phyloP scores from a whole-genome alignment of 2,113 vertebrate species.

The Phalacrocorax brasilianus region DNA sequence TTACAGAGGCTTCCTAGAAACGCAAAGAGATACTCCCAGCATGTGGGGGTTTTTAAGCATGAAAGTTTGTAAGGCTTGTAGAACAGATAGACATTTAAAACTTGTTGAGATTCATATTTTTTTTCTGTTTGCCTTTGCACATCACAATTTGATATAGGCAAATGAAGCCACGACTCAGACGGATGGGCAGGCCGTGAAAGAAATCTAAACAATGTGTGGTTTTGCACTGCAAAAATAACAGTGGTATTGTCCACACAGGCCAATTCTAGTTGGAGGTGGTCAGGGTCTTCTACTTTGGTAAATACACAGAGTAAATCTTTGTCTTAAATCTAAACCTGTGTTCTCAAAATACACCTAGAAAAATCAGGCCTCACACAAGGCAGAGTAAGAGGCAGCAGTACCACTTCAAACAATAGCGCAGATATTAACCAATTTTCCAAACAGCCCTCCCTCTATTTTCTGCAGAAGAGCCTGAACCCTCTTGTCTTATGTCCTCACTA shows the following conservation, averaged over 20 bases:
- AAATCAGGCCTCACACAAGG: background rate
- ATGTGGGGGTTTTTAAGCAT: background rate
- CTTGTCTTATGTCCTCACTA: background rate
- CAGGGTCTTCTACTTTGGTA: background rate
- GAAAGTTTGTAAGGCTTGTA: background rate
- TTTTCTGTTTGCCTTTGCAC: background rate
- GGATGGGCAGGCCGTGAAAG: background rate
- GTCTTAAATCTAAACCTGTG: background rate
- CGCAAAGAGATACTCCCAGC: background rate
- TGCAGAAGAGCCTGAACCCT: background rate
- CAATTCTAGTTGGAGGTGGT: background rate
- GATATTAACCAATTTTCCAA: background rate
- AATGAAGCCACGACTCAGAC: background rate
- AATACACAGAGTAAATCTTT: background rate
- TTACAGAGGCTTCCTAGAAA: background rate
- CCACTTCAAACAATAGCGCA: background rate
- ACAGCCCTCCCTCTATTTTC: background rate
- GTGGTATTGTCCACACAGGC: rapidly evolving
- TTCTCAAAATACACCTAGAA: background rate
- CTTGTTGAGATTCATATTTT: background rate
- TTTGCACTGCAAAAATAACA: background rate
- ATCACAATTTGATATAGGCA: background rate
- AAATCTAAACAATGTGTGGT: background rate
- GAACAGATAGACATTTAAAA: background rate
- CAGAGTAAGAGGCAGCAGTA: background rate